phyloP scores from a whole-genome alignment of 2,797 vertebrate genomes.

The Notolepis coatsorum region DNA sequence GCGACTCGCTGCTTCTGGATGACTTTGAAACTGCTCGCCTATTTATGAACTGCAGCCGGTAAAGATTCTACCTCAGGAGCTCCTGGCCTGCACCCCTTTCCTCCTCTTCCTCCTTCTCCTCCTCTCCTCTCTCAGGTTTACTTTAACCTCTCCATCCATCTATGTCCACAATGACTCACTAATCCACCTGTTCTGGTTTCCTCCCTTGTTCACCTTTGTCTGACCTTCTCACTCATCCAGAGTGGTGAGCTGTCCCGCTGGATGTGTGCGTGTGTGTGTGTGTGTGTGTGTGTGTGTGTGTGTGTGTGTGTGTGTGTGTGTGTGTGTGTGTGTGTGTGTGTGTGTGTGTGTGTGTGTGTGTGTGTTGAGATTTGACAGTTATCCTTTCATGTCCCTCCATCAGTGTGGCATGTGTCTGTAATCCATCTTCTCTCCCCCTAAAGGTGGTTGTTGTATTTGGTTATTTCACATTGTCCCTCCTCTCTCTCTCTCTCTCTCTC shows the following conservation, averaged over 20 bases:
- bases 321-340: too few species aligned
- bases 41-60: constrained; percentile 79
- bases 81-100: constrained; percentile 37
- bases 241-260: not conserved
- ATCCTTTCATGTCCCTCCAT: not conserved
- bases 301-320: too few species aligned
- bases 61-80: constrained; percentile 73
- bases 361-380: constrained; percentile 1
- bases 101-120: constrained; percentile 1
- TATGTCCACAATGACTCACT: constrained; percentile 45
- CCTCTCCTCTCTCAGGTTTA: constrained; percentile 18
- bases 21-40: constrained; percentile 80
- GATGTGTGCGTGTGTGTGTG: constrained; percentile 8
- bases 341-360: too few species aligned
- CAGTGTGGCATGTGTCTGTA: constrained; percentile 5
- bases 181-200: constrained; percentile 19
- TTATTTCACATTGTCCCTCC: constrained; percentile 10
- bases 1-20: constrained; percentile 77
- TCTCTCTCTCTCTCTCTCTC: not conserved
- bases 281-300: too few species aligned
- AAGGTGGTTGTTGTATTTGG: constrained; percentile 32
- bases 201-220: constrained; percentile 21
- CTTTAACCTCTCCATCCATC: constrained; percentile 52
- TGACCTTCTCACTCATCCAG: constrained; percentile 14
- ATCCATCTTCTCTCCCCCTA: constrained; percentile 20